Base-by-base conservation (phyloP, 2,888 invertebrate species). In the Stictocephala bisonia region DNA sequence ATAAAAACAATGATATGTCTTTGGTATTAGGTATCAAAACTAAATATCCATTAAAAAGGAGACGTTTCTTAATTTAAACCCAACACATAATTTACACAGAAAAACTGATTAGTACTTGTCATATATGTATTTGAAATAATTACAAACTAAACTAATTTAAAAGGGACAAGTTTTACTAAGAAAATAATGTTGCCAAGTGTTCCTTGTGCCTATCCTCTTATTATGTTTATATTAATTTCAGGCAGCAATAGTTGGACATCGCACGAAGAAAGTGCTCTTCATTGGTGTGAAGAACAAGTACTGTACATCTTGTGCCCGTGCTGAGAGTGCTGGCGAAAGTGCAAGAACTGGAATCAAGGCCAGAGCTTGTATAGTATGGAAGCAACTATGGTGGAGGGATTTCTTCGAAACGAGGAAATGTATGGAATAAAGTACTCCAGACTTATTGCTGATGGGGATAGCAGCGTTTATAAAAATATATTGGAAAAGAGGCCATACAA, bases 401-500 rank as follows among this genome's bases (percentile, higher is more conserved):
- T 58, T 71, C 41, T 24, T n/a, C 13, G 44, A 11, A 71, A 58
- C 22, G 56, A 71, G 18, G 58, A 58, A 7, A 71, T 71, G 71
- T 71, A 71, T 58, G 71, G 71, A 15, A 20, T 71, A 22, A 71
- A 44, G 26, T 71, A 71, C 20, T 31, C 71, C 15, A 11, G 58
- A 9, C 41, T 83, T 35, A 77, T 83, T n/a, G 82, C 81, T 20
- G 82, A 82, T 77, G 83, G 83, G n/a, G 83, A 84, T 74, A 80
- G 81, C 15, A 81, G 80, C 7, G 81, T 82, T 0, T 81, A 79
- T 51, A 76, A 77, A 66, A 79, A 77, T 77, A 77, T 82, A 6
- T 3, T 73, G 18, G 75, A 80, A 75, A 58, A 41, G 24, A 73
- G 76, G 29, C 77, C 80, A 2, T 82, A 82, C 75, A 75, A 76